phyloP scores from a whole-genome alignment of 2,888 invertebrate species.

The Diarsia dahlii region DNA sequence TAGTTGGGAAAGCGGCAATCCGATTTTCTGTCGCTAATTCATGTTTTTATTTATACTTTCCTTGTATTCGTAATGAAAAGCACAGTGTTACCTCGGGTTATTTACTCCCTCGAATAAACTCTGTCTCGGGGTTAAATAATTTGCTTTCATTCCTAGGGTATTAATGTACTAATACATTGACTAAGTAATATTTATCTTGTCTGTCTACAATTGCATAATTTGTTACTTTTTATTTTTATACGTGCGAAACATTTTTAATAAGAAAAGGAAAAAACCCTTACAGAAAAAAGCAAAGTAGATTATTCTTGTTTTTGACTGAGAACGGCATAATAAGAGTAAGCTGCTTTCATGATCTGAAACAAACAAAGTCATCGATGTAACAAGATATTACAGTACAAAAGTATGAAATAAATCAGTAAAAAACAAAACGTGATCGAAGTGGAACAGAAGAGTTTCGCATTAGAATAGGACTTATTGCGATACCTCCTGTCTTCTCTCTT shows the following conservation, averaged over 20 bases:
- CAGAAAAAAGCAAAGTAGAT: neutral
- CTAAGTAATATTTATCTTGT: too few species aligned
- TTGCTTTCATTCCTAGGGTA: too few species aligned
- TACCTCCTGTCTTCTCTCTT: too few species aligned
- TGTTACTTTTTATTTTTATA: neutral
- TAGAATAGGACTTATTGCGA: neutral
- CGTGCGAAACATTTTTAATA: neutral
- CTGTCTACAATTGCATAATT: too few species aligned
- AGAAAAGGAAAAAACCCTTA: neutral
- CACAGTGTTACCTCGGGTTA: too few species aligned
- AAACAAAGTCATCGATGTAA: slow-evolving; percentile 33
- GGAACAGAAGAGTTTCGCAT: neutral
- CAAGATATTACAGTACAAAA: neutral
- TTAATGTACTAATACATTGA: too few species aligned
- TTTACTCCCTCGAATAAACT: too few species aligned
- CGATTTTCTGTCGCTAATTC: too few species aligned
- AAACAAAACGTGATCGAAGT: neutral
- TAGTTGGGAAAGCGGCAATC: too few species aligned
- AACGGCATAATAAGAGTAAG: slow-evolving; percentile 69
- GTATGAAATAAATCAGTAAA: neutral
- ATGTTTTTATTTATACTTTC: too few species aligned
- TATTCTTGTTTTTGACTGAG: slow-evolving; percentile 63
- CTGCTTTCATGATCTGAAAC: slow-evolving; percentile 84
- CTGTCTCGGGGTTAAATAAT: too few species aligned
- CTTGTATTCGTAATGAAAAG: too few species aligned